A percentile compares a stretch with the other conserved stretches of the same genome.
phyloP scores from a whole-genome alignment of 2,888 invertebrate genomes.

The Liodrosophila aerea region DNA sequence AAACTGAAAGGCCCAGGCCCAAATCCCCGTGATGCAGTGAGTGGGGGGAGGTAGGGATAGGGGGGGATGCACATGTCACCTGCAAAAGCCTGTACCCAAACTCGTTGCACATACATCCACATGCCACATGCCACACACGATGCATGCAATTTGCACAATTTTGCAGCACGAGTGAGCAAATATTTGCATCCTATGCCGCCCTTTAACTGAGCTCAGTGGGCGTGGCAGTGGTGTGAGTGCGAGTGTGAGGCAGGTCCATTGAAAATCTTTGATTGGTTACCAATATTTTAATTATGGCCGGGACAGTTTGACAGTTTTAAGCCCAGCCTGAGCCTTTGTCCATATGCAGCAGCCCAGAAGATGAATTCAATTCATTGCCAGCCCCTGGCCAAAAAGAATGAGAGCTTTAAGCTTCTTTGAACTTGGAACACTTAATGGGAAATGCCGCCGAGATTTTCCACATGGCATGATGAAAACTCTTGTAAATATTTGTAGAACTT shows the following conservation, averaged over 20 bases:
- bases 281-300: slow-evolving; percentile 78
- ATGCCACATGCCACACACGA: slow-evolving; percentile 39
- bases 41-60: neutral
- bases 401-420: neutral
- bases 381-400: neutral
- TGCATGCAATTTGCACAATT: slow-evolving; percentile 78
- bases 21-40: slow-evolving; percentile 51
- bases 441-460: neutral
- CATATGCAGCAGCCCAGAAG: slow-evolving; percentile 31
- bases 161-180: slow-evolving; percentile 75
- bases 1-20: slow-evolving; percentile 66
- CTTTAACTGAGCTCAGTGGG: neutral
- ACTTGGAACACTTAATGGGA: no score
- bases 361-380: slow-evolving; percentile 50
- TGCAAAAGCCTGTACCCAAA: slow-evolving; percentile 52
- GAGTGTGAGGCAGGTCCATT: slow-evolving; percentile 48
- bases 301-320: slow-evolving; percentile 22
- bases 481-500: no score
- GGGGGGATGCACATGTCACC: slow-evolving; percentile 62
- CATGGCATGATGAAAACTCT: no score
- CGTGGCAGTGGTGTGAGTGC: no score
- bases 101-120: neutral
- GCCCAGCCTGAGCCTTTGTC: slow-evolving; percentile 48
- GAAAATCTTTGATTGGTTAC: slow-evolving; percentile 73
- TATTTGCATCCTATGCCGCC: slow-evolving; percentile 47